Evolutionary conservation across 2,113 vertebrate genomes (phyloP).

Genomic region (Antigone vipio): DNA sequence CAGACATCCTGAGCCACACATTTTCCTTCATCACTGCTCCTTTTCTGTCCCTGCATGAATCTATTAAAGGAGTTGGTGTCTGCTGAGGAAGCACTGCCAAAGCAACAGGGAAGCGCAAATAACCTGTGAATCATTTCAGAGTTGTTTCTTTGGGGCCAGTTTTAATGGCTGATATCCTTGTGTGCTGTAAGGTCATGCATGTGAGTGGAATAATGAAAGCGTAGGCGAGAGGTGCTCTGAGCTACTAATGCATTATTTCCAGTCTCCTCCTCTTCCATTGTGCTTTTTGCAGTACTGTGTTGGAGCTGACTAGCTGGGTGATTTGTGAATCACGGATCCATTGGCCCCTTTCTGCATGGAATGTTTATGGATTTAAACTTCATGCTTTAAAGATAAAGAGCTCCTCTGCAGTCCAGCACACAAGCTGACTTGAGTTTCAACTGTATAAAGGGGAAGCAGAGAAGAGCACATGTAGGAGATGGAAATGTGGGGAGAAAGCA

Average conservation of each 20-base stretch:
- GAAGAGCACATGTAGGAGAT: neutral
- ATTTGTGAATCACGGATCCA: neutral
- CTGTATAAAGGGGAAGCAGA: neutral
- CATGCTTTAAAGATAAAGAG: neutral
- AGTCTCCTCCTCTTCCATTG: neutral
- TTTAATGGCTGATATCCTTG: conserved; percentile 27
- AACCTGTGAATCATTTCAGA: conserved; percentile 32
- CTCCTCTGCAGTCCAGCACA: neutral
- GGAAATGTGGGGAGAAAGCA: neutral
- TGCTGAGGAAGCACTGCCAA: conserved; percentile 20
- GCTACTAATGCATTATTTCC: neutral
- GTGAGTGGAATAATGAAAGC: conserved; percentile 3
- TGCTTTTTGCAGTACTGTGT: neutral
- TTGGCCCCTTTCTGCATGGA: neutral
- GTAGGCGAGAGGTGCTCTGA: neutral
- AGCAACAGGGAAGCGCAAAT: conserved; percentile 34
- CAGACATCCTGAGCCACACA: neutral
- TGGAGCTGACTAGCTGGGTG: neutral
- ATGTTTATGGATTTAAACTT: neutral
- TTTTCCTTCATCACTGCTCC: neutral
- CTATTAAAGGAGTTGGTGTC: conserved; percentile 23
- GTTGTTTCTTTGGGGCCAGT: neutral
- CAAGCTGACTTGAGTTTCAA: neutral
- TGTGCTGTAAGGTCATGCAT: neutral
- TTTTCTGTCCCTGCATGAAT: conserved; percentile 11